phyloP scores from a whole-genome alignment of 2,888 invertebrate genomes.

The Erebia palarica region DNA sequence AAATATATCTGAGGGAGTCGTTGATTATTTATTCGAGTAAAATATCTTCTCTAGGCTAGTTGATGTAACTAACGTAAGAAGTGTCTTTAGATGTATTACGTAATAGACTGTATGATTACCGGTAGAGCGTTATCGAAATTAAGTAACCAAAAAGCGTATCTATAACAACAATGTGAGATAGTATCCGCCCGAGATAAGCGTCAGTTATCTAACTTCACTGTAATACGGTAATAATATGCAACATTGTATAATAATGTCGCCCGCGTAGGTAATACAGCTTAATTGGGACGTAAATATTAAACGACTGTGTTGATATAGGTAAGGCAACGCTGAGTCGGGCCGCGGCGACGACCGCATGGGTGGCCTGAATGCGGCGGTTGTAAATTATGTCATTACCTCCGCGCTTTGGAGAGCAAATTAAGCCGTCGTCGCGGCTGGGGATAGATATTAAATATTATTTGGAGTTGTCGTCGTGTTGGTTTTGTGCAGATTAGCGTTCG shows the following conservation, averaged over 20 bases:
- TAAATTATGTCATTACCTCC: slow-evolving; percentile 3
- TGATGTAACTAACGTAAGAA: no score
- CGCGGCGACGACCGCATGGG: background rate
- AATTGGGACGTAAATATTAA: slow-evolving; percentile 6
- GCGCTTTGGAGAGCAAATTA: background rate
- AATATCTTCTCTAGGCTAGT: no score
- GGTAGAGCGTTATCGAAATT: background rate
- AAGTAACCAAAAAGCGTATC: background rate
- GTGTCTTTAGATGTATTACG: no score
- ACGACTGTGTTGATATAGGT: background rate
- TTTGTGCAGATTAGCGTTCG: no score
- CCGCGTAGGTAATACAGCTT: background rate
- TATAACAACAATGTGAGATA: background rate
- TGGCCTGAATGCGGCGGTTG: slow-evolving; percentile 1
- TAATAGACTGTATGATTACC: no score
- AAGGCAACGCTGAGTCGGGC: background rate
- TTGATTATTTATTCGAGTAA: no score
- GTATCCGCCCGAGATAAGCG: slow-evolving; percentile 20
- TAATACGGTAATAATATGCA: background rate
- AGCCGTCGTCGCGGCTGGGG: background rate
- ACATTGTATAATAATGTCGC: background rate
- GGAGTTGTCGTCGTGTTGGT: no score
- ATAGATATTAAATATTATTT: background rate
- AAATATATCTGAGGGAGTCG: no score
- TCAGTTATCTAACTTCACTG: slow-evolving; percentile 12